A percentile compares a stretch with the other conserved stretches of the same genome.
phyloP scores from a whole-genome alignment of 1,140 invertebrate species.

The Zeugodacus cucurbitae region DNA sequence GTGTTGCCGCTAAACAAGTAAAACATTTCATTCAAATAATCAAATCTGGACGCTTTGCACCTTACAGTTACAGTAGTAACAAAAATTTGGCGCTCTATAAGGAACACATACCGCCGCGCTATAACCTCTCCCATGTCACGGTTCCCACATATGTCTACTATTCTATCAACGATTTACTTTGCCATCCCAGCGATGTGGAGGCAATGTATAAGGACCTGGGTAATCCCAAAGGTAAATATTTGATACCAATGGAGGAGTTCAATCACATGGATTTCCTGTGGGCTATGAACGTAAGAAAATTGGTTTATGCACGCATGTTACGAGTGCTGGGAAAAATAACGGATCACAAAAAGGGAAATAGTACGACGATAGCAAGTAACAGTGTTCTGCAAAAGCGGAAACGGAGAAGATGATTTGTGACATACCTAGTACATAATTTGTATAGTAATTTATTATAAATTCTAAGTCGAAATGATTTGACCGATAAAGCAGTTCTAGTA shows the following conservation, averaged over 20 bases:
- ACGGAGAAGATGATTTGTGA: background rate
- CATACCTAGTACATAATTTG: too few species aligned
- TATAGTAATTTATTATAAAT: too few species aligned
- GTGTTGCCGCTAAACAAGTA: constrained; percentile 62
- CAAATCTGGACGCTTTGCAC: constrained; percentile 56
- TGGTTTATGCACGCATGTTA: constrained; percentile 72
- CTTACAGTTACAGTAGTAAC: constrained; percentile 59
- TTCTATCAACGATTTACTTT: constrained; percentile 71
- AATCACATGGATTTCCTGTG: constrained; percentile 77
- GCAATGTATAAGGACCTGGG: constrained; percentile 69
- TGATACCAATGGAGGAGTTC: constrained; percentile 70
- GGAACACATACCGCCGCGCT: constrained; percentile 68
- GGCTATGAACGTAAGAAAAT: constrained; percentile 70
- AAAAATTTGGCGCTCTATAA: constrained; percentile 69
- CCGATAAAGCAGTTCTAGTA: too few species aligned
- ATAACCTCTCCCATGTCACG: constrained; percentile 72
- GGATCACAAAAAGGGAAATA: constrained; percentile 8
- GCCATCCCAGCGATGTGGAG: constrained; percentile 73
- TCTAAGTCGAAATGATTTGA: too few species aligned
- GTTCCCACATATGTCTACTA: constrained; percentile 75
- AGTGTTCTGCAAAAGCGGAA: background rate
- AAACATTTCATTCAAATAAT: constrained; percentile 65
- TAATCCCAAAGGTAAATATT: constrained; percentile 70
- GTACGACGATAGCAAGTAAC: background rate
- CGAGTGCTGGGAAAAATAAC: constrained; percentile 67